Conservation (phyloP, 2,113 vertebrate species). For the Numida meleagris region DNA sequence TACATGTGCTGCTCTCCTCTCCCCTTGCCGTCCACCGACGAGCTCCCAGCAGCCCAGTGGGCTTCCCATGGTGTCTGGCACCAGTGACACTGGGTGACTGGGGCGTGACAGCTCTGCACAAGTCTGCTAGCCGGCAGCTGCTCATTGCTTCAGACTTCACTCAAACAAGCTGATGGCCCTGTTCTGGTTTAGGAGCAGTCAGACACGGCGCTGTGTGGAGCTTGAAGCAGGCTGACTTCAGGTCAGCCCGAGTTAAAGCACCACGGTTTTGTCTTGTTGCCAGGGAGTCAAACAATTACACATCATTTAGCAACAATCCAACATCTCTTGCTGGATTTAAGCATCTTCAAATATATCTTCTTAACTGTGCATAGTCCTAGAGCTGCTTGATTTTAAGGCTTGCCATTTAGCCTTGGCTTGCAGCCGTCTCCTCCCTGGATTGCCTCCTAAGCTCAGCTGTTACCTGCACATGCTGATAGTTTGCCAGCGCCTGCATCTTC, state of each 20-base stretch:
- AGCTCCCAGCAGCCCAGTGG: background rate
- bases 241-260: background rate
- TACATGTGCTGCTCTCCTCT: background rate
- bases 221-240: background rate
- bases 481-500: background rate
- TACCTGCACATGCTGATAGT: background rate
- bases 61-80: background rate
- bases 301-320: background rate
- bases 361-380: background rate
- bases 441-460: background rate
- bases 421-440: background rate
- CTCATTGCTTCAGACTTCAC: background rate
- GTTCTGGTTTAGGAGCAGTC: no score
- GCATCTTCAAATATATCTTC: background rate
- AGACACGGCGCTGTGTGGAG: rapidly evolving
- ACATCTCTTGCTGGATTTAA: background rate
- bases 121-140: background rate
- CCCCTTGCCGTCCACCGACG: background rate
- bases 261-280: background rate
- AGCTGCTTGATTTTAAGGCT: background rate
- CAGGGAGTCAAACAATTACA: background rate
- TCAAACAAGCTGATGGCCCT: background rate
- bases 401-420: background rate
- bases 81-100: rapidly evolving
- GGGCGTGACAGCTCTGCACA: background rate